Conservation (phyloP, 2,797 vertebrate species). For the Lepilemur ruficaudatus region DNA sequence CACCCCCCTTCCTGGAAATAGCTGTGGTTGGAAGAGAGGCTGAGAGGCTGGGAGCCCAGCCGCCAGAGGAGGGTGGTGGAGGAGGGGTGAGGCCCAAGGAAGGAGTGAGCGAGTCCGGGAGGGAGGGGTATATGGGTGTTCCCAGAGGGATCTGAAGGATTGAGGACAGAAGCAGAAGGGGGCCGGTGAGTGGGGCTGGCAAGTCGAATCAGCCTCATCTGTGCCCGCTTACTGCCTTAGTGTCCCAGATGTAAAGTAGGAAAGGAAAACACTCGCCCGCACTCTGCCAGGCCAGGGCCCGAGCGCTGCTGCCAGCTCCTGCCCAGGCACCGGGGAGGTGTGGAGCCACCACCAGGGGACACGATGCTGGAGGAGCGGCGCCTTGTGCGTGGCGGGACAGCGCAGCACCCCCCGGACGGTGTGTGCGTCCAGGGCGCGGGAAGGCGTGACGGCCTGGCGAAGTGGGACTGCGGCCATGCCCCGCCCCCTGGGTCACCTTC, state of each 20-base stretch:
- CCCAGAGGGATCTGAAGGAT: background rate
- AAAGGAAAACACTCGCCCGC: background rate
- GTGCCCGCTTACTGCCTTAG: background rate
- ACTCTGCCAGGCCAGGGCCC: background rate
- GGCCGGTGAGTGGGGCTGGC: background rate
- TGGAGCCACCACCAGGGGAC: background rate
- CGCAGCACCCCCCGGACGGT: background rate
- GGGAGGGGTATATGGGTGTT: background rate
- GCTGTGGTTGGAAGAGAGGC: conserved; percentile 72
- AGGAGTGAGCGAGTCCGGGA: background rate
- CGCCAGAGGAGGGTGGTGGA: background rate
- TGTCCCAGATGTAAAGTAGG: background rate
- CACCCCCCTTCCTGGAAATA: conserved; percentile 74
- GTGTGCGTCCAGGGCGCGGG: background rate
- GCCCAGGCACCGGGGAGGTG: background rate
- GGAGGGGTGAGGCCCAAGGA: conserved; percentile 57
- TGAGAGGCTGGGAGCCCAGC: conserved; percentile 51
- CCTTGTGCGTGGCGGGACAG: background rate
- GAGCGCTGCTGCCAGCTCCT: background rate
- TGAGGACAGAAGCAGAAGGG: background rate
- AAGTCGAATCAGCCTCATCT: background rate
- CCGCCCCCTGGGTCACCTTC: background rate
- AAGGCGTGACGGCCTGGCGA: background rate
- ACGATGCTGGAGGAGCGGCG: background rate
- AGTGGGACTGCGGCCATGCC: background rate